Evolutionary conservation across 2,888 invertebrate genomes (phyloP).

Genomic region (Ferdinandea cuprea): DNA sequence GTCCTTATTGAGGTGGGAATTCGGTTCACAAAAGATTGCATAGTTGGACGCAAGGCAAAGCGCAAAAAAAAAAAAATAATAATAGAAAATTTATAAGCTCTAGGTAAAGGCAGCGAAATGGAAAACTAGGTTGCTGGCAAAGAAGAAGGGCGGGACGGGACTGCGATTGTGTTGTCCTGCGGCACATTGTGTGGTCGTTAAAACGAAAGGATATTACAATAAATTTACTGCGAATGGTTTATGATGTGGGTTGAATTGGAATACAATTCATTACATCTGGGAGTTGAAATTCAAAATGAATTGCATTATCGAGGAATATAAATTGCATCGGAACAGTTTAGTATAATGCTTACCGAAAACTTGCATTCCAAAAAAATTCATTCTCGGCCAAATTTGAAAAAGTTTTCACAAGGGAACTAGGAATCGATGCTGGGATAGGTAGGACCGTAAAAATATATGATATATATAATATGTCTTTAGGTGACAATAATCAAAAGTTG

Average conservation of each 20-base stretch:
- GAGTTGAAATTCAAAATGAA: slow-evolving; percentile 31
- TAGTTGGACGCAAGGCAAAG: slow-evolving; percentile 20
- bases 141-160: background rate
- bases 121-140: slow-evolving; percentile 18
- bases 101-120: slow-evolving; percentile 23
- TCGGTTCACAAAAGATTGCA: slow-evolving; percentile 28
- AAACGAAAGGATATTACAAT: slow-evolving; percentile 34
- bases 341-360: no score
- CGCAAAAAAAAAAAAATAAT: slow-evolving; percentile 26
- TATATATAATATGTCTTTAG: no score
- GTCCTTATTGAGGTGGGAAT: slow-evolving; percentile 60
- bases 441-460: no score
- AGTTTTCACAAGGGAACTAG: no score
- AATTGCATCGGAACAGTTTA: background rate
- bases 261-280: slow-evolving; percentile 15
- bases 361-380: background rate
- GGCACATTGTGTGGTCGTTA: slow-evolving; percentile 45
- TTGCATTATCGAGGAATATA: slow-evolving; percentile 7
- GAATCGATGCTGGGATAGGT: no score
- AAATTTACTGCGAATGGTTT: slow-evolving; percentile 36
- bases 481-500: no score
- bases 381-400: no score
- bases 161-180: slow-evolving; percentile 31
- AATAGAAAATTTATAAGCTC: slow-evolving; percentile 55
- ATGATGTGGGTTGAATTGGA: slow-evolving; percentile 29